Conservation (phyloP, 2,797 vertebrate species). For the Periophthalmus magnuspinnatus region DNA sequence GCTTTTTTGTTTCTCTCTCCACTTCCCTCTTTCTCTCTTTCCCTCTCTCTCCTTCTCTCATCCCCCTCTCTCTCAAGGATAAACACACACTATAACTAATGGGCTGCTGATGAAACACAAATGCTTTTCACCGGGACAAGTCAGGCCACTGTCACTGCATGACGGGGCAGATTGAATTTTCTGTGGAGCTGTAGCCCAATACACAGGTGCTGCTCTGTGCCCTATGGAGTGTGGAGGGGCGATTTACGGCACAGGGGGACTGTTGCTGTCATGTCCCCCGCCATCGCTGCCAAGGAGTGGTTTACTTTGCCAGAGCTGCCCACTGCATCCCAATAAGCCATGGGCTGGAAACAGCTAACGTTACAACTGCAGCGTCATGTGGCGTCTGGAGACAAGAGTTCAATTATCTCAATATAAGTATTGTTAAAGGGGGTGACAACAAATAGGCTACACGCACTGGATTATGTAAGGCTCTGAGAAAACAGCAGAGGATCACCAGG, state of each 20-base stretch:
- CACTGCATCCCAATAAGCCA: slow-evolving; percentile 77
- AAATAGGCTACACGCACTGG: slow-evolving; percentile 25
- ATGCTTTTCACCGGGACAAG: slow-evolving; percentile 44
- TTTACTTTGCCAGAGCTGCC: slow-evolving; percentile 74
- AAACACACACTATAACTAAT: slow-evolving; percentile 48
- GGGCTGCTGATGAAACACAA: slow-evolving; percentile 56
- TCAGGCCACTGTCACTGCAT: slow-evolving; percentile 44
- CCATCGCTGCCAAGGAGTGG: slow-evolving; percentile 70
- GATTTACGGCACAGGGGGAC: slow-evolving; percentile 71
- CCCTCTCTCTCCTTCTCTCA: neutral
- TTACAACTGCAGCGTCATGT: slow-evolving; percentile 63
- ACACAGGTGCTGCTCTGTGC: slow-evolving; percentile 65
- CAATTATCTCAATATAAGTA: slow-evolving; percentile 69
- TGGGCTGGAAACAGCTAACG: slow-evolving; percentile 68
- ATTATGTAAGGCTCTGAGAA: slow-evolving; percentile 22
- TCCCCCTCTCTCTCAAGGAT: slow-evolving; percentile 5
- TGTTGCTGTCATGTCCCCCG: slow-evolving; percentile 76
- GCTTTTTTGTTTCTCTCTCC: neutral
- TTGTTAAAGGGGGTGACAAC: slow-evolving; percentile 54
- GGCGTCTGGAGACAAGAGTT: slow-evolving; percentile 63
- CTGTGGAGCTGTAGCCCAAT: slow-evolving; percentile 60
- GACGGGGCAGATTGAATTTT: slow-evolving; percentile 57
- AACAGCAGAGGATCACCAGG: neutral
- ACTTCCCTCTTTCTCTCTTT: neutral
- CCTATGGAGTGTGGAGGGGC: slow-evolving; percentile 49